Percentiles rank a stretch among this genome's conserved stretches.
Evolutionary conservation across 2,113 vertebrate species (phyloP).

Genomic region (Sarotherodon lohbergeri): DNA sequence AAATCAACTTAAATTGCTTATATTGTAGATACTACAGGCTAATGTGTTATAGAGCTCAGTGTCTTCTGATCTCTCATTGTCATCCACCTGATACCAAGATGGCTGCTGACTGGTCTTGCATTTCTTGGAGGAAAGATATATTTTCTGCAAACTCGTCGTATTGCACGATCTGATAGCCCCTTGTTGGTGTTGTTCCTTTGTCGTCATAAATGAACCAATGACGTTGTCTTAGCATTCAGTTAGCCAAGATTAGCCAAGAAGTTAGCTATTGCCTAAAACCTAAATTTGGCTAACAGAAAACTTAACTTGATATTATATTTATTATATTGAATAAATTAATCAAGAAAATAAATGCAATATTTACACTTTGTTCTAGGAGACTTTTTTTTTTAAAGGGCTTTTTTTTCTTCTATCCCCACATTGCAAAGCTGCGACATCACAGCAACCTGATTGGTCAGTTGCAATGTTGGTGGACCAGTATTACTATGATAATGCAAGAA

Average conservation of each 20-base stretch:
- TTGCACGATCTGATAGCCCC: neutral
- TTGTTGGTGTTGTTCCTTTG: neutral
- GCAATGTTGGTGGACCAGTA: neutral
- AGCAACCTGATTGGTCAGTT: neutral
- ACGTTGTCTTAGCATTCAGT: neutral
- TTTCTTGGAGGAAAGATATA: neutral
- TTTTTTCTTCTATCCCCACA: neutral
- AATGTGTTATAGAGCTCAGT: neutral
- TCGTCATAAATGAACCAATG: neutral
- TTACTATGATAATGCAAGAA: neutral
- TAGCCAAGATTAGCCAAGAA: neutral
- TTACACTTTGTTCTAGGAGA: neutral
- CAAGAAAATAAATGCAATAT: neutral
- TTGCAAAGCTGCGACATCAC: neutral
- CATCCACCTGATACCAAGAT: neutral
- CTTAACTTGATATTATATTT: neutral
- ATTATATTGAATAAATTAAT: neutral
- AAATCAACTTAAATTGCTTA: neutral
- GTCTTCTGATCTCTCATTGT: neutral
- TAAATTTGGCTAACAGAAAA: neutral
- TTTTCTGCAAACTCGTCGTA: neutral
- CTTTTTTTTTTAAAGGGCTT: neutral
- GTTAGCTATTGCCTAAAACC: neutral
- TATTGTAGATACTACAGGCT: neutral
- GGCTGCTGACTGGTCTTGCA: neutral